Percentiles rank a stretch among this genome's conserved stretches.
Conservation (phyloP, 1,140 invertebrate species). For the Drosophila fuyamai region DNA sequence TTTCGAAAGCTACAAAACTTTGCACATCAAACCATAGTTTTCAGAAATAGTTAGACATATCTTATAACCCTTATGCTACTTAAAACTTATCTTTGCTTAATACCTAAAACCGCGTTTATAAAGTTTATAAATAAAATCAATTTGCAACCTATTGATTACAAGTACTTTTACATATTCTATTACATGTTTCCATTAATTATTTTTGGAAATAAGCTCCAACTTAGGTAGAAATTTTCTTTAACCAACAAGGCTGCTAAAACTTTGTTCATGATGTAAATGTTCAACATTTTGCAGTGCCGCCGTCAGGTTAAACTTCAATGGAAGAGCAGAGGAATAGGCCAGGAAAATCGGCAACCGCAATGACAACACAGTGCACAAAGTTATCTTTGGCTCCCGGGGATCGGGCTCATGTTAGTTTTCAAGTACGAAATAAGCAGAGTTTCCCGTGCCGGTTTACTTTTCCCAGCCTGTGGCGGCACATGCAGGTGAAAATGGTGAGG, state of each 20-base stretch:
- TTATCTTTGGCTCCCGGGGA: slow-evolving; percentile 40
- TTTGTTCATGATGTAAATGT: slow-evolving; percentile 17
- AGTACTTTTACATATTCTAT: not conserved
- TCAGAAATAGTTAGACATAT: no score
- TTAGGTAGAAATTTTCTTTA: not conserved
- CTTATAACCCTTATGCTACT: no score
- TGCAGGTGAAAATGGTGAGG: slow-evolving; percentile 13
- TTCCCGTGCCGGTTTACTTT: slow-evolving; percentile 30
- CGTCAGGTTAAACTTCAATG: not conserved
- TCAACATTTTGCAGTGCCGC: slow-evolving; percentile 6
- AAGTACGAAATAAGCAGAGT: slow-evolving; percentile 43
- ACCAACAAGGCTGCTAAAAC: not conserved
- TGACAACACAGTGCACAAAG: slow-evolving; percentile 32
- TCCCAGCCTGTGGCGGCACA: slow-evolving; percentile 4
- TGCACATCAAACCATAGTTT: no score
- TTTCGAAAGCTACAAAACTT: no score
- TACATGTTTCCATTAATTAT: not conserved
- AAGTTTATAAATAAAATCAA: not conserved
- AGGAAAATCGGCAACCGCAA: slow-evolving; percentile 32
- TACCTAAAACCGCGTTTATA: no score
- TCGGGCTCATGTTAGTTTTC: slow-evolving; percentile 55
- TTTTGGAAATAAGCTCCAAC: not conserved
- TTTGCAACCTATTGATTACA: not conserved
- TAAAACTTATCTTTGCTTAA: no score
- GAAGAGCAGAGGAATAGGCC: not conserved